These are phyloP conservation scores for Nibea albiflora DNA, from an alignment of 2,113 vertebrate species.

Conservation along the genomic window DNA sequence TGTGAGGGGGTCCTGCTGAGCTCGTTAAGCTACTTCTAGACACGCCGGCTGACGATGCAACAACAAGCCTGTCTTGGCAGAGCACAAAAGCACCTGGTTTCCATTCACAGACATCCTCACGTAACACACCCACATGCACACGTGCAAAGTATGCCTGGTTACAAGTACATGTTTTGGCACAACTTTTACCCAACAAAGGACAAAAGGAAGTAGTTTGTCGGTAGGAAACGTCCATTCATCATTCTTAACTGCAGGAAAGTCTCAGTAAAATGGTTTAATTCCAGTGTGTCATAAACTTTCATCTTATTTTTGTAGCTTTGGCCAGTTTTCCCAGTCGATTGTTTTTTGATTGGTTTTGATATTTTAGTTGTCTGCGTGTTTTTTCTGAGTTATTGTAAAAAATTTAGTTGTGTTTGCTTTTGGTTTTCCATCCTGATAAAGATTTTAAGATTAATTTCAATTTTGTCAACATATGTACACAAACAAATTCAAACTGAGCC, in stretches of 20 bases:
- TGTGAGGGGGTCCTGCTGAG: slow-evolving; percentile 66
- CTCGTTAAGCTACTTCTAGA: slow-evolving; percentile 61
- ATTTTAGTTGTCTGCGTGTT: no score
- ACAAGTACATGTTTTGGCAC: slow-evolving; percentile 32
- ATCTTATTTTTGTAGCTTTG: neutral
- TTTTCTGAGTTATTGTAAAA: no score
- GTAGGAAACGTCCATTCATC: slow-evolving; percentile 19
- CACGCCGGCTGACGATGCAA: slow-evolving; percentile 72
- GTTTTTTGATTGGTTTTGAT: no score
- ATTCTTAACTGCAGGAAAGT: neutral
- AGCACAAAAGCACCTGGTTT: slow-evolving; percentile 74
- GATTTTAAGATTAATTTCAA: neutral
- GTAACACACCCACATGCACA: slow-evolving; percentile 5
- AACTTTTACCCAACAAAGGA: slow-evolving; percentile 22
- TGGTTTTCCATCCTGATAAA: no score
- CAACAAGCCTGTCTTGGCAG: slow-evolving; percentile 41
- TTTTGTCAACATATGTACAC: no score
- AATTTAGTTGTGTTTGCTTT: no score
- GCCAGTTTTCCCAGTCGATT: neutral
- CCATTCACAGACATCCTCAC: slow-evolving; percentile 59
- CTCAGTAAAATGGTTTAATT: neutral
- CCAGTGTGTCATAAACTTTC: neutral
- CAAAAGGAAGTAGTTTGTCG: slow-evolving; percentile 8
- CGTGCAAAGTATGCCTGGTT: neutral
- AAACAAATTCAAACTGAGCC: neutral